A percentile compares a stretch with the other conserved stretches of the same genome.
Evolutionary conservation across 2,113 vertebrate species (phyloP).

Genomic region (Hypomesus transpacificus): DNA sequence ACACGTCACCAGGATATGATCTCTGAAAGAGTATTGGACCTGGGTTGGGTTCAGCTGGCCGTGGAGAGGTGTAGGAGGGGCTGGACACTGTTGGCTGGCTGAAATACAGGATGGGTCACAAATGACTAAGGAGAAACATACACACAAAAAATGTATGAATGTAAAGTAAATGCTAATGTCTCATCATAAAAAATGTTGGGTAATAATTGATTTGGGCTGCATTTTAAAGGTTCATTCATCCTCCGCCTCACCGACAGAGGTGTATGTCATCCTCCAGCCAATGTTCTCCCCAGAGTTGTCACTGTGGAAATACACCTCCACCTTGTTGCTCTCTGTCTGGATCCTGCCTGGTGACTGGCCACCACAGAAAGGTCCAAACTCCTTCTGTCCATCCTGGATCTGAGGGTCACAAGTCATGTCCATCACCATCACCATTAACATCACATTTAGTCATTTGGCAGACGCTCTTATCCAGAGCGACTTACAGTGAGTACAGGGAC

Average conservation of each 20-base stretch:
- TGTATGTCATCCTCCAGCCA: slow-evolving; percentile 87
- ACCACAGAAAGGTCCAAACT: slow-evolving; percentile 88
- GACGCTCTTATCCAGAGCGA: too few relatives aligned
- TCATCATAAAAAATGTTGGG: too few relatives aligned
- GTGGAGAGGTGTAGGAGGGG: slow-evolving; percentile 66
- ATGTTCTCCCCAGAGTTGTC: slow-evolving; percentile 89
- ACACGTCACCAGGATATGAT: slow-evolving; percentile 87
- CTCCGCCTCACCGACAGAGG: slow-evolving; percentile 69
- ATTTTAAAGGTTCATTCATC: neutral
- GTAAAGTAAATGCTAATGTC: neutral
- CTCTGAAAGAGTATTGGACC: slow-evolving; percentile 85
- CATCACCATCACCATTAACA: neutral
- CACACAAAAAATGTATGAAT: neutral
- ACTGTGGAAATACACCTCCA: slow-evolving; percentile 83
- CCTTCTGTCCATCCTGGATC: slow-evolving; percentile 75
- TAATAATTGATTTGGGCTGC: too few relatives aligned
- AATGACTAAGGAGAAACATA: neutral
- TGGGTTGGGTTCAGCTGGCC: slow-evolving; percentile 81
- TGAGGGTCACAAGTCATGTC: slow-evolving; percentile 43
- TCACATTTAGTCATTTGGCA: too few relatives aligned
- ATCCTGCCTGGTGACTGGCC: slow-evolving; percentile 78
- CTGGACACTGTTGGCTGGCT: slow-evolving; percentile 78
- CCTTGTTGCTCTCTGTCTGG: slow-evolving; percentile 72
- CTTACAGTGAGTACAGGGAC: too few relatives aligned
- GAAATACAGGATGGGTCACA: neutral